Percentiles rank a stretch among this genome's conserved stretches.
Evolutionary conservation across 2,113 vertebrate species (phyloP).

Genomic region (Empidonax alnorum): DNA sequence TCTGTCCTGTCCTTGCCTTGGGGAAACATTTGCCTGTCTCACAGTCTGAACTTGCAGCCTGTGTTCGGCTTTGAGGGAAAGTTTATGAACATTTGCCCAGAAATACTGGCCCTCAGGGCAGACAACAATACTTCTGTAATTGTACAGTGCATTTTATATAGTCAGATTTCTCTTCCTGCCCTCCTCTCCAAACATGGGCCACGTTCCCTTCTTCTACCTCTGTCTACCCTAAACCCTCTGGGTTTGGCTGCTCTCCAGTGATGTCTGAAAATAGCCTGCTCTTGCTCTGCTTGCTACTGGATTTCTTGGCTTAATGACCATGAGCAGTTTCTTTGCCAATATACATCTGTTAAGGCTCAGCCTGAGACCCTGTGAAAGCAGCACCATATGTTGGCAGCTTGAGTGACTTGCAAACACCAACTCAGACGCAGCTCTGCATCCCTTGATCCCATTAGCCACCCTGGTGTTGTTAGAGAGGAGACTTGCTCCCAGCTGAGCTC

Average conservation of each 20-base stretch:
- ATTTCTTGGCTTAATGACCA: constrained; percentile 10
- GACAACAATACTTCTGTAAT: background rate
- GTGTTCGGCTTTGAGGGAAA: background rate
- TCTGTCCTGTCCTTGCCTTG: background rate
- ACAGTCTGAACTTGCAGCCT: background rate
- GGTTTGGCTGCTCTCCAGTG: background rate
- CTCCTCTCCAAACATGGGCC: background rate
- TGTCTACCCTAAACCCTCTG: background rate
- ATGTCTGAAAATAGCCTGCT: constrained; percentile 7
- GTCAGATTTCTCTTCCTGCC: background rate
- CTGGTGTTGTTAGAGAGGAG: background rate
- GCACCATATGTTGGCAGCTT: background rate
- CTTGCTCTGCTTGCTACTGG: constrained; percentile 1
- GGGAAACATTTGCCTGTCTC: background rate
- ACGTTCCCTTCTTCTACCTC: background rate
- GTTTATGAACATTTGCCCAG: background rate
- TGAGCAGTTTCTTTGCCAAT: background rate
- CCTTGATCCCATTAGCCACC: background rate
- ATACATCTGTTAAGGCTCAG: constrained; percentile 6
- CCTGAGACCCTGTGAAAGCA: background rate
- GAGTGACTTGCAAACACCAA: background rate
- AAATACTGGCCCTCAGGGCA: background rate
- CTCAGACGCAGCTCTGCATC: background rate
- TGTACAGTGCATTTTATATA: background rate
- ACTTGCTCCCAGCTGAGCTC: background rate